Conservation (phyloP, 2,797 vertebrate genomes). For the Xiphophorus birchmanni region DNA sequence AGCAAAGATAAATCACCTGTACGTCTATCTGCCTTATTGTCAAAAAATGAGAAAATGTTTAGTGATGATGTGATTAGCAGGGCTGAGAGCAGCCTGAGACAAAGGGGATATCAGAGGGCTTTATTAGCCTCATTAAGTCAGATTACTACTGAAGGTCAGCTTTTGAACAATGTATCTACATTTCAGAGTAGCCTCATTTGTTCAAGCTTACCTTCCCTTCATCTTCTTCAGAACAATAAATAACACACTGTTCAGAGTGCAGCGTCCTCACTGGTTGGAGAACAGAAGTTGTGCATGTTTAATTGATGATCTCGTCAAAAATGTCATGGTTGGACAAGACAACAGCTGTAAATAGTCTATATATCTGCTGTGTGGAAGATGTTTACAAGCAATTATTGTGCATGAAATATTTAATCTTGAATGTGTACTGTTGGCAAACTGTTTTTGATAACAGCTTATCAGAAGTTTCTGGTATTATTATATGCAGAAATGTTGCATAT, state of each 20-base stretch:
- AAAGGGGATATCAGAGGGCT: slow-evolving; percentile 37
- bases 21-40: slow-evolving; percentile 64
- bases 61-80: slow-evolving; percentile 60
- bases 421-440: not conserved
- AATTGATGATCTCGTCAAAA: slow-evolving; percentile 13
- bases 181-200: slow-evolving; percentile 41
- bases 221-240: slow-evolving; percentile 30
- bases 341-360: not conserved
- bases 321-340: not conserved
- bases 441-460: not conserved
- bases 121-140: slow-evolving; percentile 56
- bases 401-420: not conserved
- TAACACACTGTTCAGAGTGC: slow-evolving; percentile 38
- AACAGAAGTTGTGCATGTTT: slow-evolving; percentile 16
- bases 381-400: slow-evolving; percentile 3
- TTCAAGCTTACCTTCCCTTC: slow-evolving; percentile 53
- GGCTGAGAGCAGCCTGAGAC: slow-evolving; percentile 32
- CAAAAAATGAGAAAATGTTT: slow-evolving; percentile 53
- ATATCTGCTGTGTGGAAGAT: not conserved
- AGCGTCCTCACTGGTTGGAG: slow-evolving; percentile 10
- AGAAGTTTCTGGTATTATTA: not conserved
- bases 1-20: slow-evolving; percentile 67
- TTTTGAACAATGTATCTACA: slow-evolving; percentile 31
- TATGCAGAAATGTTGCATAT: not conserved
- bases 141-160: slow-evolving; percentile 46